Evolutionary conservation across 2,888 invertebrate genomes (phyloP).

Genomic region (Nymphalis polychloros): DNA sequence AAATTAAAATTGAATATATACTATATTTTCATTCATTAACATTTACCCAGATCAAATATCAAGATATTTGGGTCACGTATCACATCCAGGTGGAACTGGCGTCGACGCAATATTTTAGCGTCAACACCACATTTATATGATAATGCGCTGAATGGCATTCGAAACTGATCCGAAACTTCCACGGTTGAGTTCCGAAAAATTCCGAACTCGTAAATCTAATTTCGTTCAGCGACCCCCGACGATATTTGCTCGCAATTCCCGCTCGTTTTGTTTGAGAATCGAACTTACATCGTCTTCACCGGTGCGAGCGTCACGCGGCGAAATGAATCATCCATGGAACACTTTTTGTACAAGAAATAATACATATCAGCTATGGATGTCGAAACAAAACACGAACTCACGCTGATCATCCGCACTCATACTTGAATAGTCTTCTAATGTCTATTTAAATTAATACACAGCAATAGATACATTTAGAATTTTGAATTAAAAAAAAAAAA

Average conservation of each 20-base stretch:
- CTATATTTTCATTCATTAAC: not conserved
- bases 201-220: constrained; percentile 78
- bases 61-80: constrained; percentile 37
- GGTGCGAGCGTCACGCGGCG: no score
- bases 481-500: no score
- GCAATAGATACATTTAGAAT: no score
- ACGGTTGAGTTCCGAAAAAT: constrained; percentile 73
- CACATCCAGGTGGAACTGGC: constrained; percentile 29
- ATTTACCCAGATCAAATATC: constrained; percentile 9
- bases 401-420: no score
- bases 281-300: not conserved
- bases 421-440: no score
- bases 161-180: constrained; percentile 67
- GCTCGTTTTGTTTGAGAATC: constrained; percentile 36
- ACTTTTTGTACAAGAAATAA: no score
- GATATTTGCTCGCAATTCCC: constrained; percentile 60
- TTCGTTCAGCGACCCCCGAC: constrained; percentile 62
- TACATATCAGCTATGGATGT: no score
- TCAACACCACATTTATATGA: constrained; percentile 62
- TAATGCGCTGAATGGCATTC: constrained; percentile 59
- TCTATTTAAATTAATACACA: no score
- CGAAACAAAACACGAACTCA: not conserved
- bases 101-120: constrained; percentile 72
- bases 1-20: not conserved
- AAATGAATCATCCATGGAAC: not conserved